Conservation (phyloP, 2,888 invertebrate genomes). For the Trilocha varians region DNA sequence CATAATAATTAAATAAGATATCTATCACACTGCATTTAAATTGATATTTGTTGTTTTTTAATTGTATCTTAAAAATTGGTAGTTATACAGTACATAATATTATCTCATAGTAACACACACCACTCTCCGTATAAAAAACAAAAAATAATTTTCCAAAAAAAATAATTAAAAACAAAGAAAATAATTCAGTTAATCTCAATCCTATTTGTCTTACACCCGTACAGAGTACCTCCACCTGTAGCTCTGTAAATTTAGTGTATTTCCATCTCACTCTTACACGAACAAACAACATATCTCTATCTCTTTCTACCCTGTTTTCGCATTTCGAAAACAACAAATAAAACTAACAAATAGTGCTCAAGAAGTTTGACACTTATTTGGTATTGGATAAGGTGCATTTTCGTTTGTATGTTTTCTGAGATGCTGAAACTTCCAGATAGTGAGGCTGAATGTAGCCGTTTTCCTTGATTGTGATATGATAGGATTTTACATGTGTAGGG, state of each 20-base stretch:
- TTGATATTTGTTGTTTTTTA: too few species aligned
- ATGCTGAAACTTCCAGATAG: constrained; percentile 50
- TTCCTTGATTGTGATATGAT: constrained; percentile 68
- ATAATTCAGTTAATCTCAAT: constrained; percentile 10
- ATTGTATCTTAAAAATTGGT: too few species aligned
- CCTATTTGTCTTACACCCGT: constrained; percentile 38
- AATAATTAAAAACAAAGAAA: neutral
- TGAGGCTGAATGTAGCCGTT: constrained; percentile 42
- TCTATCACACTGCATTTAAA: too few species aligned
- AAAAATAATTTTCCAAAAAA: too few species aligned
- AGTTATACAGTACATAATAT: too few species aligned
- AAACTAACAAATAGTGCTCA: constrained; percentile 40
- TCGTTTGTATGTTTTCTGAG: constrained; percentile 53
- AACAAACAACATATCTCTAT: constrained; percentile 21
- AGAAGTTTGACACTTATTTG: too few species aligned
- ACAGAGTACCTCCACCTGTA: constrained; percentile 71
- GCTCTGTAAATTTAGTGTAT: constrained; percentile 71
- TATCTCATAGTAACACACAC: too few species aligned
- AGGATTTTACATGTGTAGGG: constrained; percentile 64
- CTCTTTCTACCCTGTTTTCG: constrained; percentile 61
- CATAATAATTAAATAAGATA: too few species aligned
- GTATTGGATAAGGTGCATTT: too few species aligned
- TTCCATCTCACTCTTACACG: constrained; percentile 35
- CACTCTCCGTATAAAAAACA: too few species aligned
- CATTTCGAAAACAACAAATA: constrained; percentile 72